Percentiles rank a stretch among this genome's conserved stretches.
phyloP scores from a whole-genome alignment of 2,797 vertebrate species.

The Ateles fusciceps region DNA sequence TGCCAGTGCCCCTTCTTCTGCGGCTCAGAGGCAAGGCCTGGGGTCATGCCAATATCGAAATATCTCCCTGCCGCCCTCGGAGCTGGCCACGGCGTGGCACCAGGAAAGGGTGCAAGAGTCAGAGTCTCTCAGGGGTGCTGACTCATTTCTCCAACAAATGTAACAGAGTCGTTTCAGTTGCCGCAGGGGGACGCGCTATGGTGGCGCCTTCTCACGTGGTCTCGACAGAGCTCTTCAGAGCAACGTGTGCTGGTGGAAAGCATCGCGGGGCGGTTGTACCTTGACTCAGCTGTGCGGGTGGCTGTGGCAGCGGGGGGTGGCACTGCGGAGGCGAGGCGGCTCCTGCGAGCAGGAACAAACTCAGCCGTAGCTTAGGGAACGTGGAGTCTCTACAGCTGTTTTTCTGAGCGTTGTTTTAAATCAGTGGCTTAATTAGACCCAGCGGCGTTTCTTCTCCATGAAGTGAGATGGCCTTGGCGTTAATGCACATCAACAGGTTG shows the following conservation, averaged over 20 bases:
- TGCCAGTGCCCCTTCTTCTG: neutral
- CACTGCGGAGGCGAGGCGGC: accelerated
- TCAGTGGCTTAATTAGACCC: neutral
- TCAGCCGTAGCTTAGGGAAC: accelerated
- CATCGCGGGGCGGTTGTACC: neutral
- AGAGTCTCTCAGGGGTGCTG: neutral
- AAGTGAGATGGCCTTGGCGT: neutral
- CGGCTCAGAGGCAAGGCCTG: accelerated
- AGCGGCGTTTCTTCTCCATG: neutral
- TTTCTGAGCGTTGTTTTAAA: neutral
- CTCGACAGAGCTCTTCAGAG: neutral
- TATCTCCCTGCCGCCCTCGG: neutral
- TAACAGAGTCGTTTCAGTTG: neutral
- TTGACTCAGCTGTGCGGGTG: neutral
- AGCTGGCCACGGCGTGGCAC: neutral
- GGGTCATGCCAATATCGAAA: neutral
- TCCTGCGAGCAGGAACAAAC: too few species aligned
- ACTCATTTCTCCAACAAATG: neutral
- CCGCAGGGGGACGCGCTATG: accelerated
- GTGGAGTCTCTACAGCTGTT: neutral
- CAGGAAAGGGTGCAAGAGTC: neutral
- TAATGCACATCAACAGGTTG: neutral
- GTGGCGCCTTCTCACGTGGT: neutral
- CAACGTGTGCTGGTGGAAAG: neutral
- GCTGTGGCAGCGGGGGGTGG: neutral